These are phyloP conservation scores for Dreissena rostriformis DNA, from an alignment of 1,140 invertebrate genomes.

Conservation along the genomic window DNA sequence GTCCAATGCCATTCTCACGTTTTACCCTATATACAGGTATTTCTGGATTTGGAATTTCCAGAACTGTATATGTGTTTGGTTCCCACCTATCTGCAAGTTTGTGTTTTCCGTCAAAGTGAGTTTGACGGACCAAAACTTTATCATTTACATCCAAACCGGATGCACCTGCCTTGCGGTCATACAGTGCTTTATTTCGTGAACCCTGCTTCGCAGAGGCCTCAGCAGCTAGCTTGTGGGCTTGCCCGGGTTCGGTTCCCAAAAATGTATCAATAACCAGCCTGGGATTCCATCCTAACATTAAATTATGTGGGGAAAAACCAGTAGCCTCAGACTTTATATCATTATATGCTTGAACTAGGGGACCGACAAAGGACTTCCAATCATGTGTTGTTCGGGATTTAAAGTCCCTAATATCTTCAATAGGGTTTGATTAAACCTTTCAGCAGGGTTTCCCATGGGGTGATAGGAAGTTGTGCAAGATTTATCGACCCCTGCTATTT, in stretches of 20 bases:
- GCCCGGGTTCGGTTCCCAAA: constrained; percentile 4
- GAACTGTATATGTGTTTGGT: neutral
- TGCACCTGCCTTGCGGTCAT: constrained; percentile 2
- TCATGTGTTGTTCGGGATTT: constrained; percentile 2
- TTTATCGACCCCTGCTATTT: constrained; percentile 48
- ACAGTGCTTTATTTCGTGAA: neutral
- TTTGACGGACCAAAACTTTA: constrained; percentile 12
- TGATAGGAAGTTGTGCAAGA: constrained; percentile 60
- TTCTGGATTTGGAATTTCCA: neutral
- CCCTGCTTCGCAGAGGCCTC: neutral
- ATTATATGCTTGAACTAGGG: constrained; percentile 23
- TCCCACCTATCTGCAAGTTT: constrained; percentile 28
- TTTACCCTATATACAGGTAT: constrained; percentile 4
- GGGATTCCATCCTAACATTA: constrained; percentile 36
- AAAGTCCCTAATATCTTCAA: constrained; percentile 11
- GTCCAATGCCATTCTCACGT: constrained; percentile 22
- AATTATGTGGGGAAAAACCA: constrained; percentile 22
- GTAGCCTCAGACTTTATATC: constrained; percentile 11
- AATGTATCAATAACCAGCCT: constrained; percentile 27
- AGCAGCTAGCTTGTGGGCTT: neutral
- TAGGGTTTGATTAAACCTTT: constrained; percentile 17
- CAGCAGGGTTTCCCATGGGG: constrained; percentile 14
- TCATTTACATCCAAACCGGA: constrained; percentile 20
- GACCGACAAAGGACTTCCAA: constrained; percentile 15
- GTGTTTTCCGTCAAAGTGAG: constrained; percentile 3